Evolutionary conservation across 2,113 vertebrate species (phyloP).

Genomic region (Verasper variegatus): DNA sequence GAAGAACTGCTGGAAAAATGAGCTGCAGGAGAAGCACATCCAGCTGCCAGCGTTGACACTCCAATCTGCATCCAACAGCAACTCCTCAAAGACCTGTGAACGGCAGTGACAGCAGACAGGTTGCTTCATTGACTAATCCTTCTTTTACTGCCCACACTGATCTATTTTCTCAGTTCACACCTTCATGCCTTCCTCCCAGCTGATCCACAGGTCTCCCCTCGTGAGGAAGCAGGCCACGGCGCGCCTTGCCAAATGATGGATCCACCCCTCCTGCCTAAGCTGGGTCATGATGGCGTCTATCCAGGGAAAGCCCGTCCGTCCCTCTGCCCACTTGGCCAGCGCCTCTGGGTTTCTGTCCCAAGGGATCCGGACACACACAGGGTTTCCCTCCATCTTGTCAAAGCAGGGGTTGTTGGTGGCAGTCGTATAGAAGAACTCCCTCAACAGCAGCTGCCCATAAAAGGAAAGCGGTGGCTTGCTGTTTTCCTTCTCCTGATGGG

Average conservation of each 20-base stretch:
- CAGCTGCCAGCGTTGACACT: conserved; percentile 97
- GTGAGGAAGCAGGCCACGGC: conserved; percentile 92
- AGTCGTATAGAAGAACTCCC: conserved; percentile 96
- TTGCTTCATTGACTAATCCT: background rate
- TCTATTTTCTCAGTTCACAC: conserved; percentile 61
- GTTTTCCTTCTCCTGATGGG: conserved; percentile 91
- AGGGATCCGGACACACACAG: conserved; percentile 95
- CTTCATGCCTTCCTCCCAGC: conserved; percentile 99
- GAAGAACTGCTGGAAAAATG: conserved; percentile 98
- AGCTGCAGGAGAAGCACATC: conserved; percentile 99
- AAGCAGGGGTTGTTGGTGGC: conserved; percentile 96
- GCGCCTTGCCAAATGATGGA: conserved; percentile 68
- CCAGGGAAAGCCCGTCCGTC: conserved; percentile 84
- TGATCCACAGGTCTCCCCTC: conserved; percentile 96
- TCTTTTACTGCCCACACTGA: background rate
- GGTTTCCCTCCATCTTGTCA: conserved; percentile 98
- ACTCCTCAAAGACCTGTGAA: conserved; percentile 93
- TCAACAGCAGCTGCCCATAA: conserved; percentile 94
- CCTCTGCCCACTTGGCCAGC: conserved; percentile 97
- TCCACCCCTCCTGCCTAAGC: conserved; percentile 72
- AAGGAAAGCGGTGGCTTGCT: conserved; percentile 91
- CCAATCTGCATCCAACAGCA: conserved; percentile 95
- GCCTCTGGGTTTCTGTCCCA: conserved; percentile 96
- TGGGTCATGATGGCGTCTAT: conserved; percentile 76
- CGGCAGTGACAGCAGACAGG: background rate